Base-by-base conservation (phyloP, 2,113 vertebrate species). In the Telmatochromis brichardi region DNA sequence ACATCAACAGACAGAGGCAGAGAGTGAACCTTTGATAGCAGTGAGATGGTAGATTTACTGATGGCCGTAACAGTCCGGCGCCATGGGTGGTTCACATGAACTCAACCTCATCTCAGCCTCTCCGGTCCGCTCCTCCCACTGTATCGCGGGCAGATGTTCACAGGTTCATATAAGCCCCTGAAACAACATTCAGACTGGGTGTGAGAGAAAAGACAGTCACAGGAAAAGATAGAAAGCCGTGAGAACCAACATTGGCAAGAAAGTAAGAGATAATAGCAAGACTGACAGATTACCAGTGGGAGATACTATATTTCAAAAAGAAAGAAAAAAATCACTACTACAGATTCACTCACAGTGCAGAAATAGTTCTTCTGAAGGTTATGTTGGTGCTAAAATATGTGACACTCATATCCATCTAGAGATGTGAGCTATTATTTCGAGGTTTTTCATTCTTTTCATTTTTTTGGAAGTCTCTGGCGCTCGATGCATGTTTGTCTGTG, bases 101-200 rank as follows among this genome's bases (percentile, higher is more conserved):
- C 94, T 95, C 92, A 90, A 92, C 94, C 94, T 95, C 94, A 93
- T 95, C 93, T 91, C 86, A 81, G 88, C 87, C 65, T 91, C 90
- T 89, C 82, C 82, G 82, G 58, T 86, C 89, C 47, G 84, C 84
- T 88, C 91, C 84, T 92, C 93, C 90, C 80, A 51, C 91, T 92
- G 91, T 88, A 95, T 93, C 81, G 84, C 83, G n/a, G 91, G 88
- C 95, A 96, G 95, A 95, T 96, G 95, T 96, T 94, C 92, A 68
- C 91, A 93, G 93, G 94, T 94, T 92, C 90, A 89, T 90, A 95
- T 94, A 92, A 91, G 90, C 82, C 11, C 80, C 89, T 80, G 53
- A 91, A 93, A 89, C 85, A 63, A 73, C 85, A 83, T 83, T 88
- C 90, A 92, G 88, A 92, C 90, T 68, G 84, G 84, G 88, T 87